Percentiles rank a stretch among this genome's conserved stretches.
Conservation (phyloP, 1,140 invertebrate species). For the Drosophila repletoides region DNA sequence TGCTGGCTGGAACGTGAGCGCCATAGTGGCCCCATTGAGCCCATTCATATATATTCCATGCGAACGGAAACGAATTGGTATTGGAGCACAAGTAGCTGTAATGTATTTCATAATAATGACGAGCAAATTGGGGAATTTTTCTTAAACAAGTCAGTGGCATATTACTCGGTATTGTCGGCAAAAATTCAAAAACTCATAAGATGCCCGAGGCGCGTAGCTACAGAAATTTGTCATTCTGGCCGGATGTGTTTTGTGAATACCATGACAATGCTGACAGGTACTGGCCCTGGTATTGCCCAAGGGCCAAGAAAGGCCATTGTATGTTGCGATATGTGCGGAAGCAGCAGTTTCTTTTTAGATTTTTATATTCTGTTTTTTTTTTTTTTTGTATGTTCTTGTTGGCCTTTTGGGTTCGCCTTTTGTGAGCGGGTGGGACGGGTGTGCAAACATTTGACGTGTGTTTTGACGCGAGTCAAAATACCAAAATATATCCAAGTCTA, state of each 20-base stretch:
- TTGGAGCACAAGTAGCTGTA: neutral
- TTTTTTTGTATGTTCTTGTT: conserved; percentile 25
- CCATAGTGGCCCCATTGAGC: conserved; percentile 22
- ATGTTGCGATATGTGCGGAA: conserved; percentile 61
- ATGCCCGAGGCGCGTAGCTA: conserved; percentile 34
- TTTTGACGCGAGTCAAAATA: conserved; percentile 74
- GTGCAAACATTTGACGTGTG: conserved; percentile 79
- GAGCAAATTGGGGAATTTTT: conserved; percentile 65
- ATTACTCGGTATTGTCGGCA: conserved; percentile 19
- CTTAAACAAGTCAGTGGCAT: neutral
- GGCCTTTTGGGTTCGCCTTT: conserved; percentile 25
- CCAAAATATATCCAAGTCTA: neutral
- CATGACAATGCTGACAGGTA: conserved; percentile 71
- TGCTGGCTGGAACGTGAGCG: conserved; percentile 49
- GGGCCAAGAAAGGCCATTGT: conserved; percentile 54
- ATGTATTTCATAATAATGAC: conserved; percentile 66
- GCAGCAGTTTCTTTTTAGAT: conserved; percentile 58
- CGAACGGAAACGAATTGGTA: conserved; percentile 57
- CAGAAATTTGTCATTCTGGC: conserved; percentile 69
- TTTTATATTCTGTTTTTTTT: no score
- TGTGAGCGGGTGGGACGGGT: conserved; percentile 22
- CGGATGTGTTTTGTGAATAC: conserved; percentile 76
- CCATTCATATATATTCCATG: conserved; percentile 12
- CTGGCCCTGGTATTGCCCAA: conserved; percentile 42
- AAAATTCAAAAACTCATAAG: conserved; percentile 42